Conservation (phyloP, 2,113 vertebrate species). For the Dipodomys stephensi region DNA sequence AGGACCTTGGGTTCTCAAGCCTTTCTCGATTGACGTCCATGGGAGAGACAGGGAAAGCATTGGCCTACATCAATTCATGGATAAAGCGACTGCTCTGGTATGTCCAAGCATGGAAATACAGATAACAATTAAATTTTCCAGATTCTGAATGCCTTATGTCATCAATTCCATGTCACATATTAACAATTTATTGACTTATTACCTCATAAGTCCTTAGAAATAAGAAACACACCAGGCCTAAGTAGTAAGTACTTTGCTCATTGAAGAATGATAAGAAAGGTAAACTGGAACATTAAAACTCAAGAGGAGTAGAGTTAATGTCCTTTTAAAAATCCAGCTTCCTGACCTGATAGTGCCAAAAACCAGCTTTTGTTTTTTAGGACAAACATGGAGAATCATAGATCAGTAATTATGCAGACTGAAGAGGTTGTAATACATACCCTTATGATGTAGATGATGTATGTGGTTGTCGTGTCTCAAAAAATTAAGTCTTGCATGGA, state of each 20-base stretch:
- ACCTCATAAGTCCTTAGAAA: background rate
- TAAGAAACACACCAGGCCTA: too few species aligned
- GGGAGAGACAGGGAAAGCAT: background rate
- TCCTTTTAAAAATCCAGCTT: background rate
- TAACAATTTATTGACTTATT: background rate
- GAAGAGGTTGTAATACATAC: background rate
- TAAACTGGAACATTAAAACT: background rate
- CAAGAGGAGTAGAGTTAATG: background rate
- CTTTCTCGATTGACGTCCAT: background rate
- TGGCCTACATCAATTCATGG: background rate
- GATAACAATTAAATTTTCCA: background rate
- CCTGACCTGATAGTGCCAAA: background rate
- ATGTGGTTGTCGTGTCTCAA: background rate
- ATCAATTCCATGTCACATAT: background rate
- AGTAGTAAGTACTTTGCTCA: background rate
- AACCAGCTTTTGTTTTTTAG: background rate
- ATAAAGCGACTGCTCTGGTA: background rate
- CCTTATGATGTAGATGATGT: background rate
- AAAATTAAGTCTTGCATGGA: background rate
- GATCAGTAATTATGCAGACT: background rate
- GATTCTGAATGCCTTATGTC: background rate
- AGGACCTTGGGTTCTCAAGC: background rate
- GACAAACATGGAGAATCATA: background rate
- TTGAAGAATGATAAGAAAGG: constrained; percentile 7
- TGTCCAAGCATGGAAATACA: background rate